Conservation (phyloP, 2,888 invertebrate species). For the Diarsia mendica region DNA sequence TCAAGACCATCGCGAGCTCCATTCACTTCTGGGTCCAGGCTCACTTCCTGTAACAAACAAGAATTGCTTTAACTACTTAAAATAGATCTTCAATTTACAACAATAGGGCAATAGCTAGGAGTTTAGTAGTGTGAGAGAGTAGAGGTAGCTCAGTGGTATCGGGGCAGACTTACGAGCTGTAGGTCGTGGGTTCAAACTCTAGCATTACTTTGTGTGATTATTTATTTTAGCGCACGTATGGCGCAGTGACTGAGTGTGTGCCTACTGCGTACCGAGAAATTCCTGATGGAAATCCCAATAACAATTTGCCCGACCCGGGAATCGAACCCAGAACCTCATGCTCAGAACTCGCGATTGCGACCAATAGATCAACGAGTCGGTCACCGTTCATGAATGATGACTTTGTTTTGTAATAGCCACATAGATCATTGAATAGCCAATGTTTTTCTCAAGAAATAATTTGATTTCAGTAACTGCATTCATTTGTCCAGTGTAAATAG, state of each 20-base stretch:
- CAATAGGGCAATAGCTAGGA: constrained; percentile 4
- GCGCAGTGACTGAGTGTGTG: background rate
- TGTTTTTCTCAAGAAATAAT: too few species aligned
- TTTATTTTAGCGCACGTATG: background rate
- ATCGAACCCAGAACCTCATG: too few species aligned
- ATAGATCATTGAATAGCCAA: too few species aligned
- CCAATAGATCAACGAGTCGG: too few species aligned
- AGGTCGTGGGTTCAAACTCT: background rate
- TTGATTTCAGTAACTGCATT: too few species aligned
- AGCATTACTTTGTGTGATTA: background rate
- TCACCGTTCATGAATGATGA: too few species aligned
- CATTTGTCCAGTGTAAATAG: too few species aligned
- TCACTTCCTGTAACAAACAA: constrained; percentile 82
- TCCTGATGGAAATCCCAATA: too few species aligned
- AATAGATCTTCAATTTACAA: constrained; percentile 38
- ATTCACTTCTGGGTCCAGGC: constrained; percentile 85
- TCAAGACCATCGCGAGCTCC: constrained; percentile 84
- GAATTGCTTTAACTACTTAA: constrained; percentile 27
- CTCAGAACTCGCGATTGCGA: too few species aligned
- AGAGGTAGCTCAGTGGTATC: background rate
- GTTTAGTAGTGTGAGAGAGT: background rate
- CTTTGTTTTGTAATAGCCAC: too few species aligned
- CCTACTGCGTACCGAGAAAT: too few species aligned
- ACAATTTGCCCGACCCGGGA: too few species aligned
- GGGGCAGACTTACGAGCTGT: background rate